Base-by-base conservation (phyloP, 2,888 invertebrate genomes). In the Fabriciana adippe region DNA sequence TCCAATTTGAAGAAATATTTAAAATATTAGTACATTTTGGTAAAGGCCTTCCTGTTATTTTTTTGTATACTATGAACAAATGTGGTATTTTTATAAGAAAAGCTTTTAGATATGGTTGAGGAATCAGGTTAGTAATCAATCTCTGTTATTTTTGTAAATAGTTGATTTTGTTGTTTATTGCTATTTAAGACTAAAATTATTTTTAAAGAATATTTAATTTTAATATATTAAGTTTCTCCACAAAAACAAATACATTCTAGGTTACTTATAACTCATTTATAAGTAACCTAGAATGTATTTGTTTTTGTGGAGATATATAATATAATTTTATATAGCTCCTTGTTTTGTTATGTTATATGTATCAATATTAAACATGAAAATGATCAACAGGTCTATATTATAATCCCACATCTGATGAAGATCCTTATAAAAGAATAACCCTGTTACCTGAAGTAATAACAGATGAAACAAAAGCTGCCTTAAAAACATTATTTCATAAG, bases 21-120 rank as follows among this genome's bases (percentile, higher is more conserved):
- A 95, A 95, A 90, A 94, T 97, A 72, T 90, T 97, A 75, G 95
- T 95, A 57, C 96, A 97, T 89, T 96, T 97, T 89, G 95, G 95
- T 4, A 96, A 95, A 85, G 88, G 93, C 1, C 90, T 96, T 83
- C 96, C 97, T 6, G 95, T 97, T 1, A 89, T 98, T 74, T 97
- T 97, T 86, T 93, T 97, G 75, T 97, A 97, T 79, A 95, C 96
- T 16, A 94, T 95, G 74, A 94, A 94, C 64, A 93, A 90, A 56
- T 95, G 95, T 81, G 97, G 96, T 16, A 89, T 89, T 35, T 94
- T 94, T 75, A 94, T 98, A 65, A 93, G 97, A 64, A 94, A 94
- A 75, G 86, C 93, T 41, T 90, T n/a, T 98, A 51, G 95, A 95
- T 63, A 96, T 98, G 96, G 89, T 89, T 60, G 93, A 94, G 76